These are phyloP conservation scores for Origma solitaria DNA, from an alignment of 2,113 vertebrate genomes.

Conservation along the genomic window DNA sequence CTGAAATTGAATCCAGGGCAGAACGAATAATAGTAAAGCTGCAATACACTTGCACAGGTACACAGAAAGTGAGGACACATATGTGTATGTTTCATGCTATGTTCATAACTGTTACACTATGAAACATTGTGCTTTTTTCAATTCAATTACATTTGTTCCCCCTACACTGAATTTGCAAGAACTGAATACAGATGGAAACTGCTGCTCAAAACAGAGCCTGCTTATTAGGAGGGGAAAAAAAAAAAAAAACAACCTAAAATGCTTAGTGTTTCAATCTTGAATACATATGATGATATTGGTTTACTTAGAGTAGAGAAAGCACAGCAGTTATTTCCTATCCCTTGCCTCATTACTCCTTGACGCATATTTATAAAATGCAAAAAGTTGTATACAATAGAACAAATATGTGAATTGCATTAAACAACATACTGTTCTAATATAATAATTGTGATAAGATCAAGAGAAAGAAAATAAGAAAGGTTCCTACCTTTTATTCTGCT, in stretches of 20 bases:
- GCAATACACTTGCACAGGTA: neutral
- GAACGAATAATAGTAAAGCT: neutral
- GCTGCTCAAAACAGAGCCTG: neutral
- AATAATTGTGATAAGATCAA: neutral
- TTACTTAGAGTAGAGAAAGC: neutral
- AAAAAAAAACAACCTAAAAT: neutral
- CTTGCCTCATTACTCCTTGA: neutral
- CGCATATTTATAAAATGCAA: neutral
- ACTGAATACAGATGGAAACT: neutral
- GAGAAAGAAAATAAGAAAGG: neutral
- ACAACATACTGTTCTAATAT: neutral
- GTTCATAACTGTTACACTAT: neutral
- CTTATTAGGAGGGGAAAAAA: neutral
- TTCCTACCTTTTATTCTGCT: conserved; percentile 73
- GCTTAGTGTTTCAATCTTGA: neutral
- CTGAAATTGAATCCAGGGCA: neutral
- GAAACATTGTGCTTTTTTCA: neutral
- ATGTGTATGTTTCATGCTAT: neutral
- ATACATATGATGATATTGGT: neutral
- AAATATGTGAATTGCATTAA: neutral
- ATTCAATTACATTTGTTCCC: neutral
- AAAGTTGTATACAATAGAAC: conserved; percentile 48
- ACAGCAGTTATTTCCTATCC: neutral
- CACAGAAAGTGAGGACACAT: neutral
- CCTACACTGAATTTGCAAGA: neutral